These are phyloP conservation scores for Forbesichthys papilliferus DNA, from an alignment of 2,113 vertebrate genomes.

Conservation along the genomic window DNA sequence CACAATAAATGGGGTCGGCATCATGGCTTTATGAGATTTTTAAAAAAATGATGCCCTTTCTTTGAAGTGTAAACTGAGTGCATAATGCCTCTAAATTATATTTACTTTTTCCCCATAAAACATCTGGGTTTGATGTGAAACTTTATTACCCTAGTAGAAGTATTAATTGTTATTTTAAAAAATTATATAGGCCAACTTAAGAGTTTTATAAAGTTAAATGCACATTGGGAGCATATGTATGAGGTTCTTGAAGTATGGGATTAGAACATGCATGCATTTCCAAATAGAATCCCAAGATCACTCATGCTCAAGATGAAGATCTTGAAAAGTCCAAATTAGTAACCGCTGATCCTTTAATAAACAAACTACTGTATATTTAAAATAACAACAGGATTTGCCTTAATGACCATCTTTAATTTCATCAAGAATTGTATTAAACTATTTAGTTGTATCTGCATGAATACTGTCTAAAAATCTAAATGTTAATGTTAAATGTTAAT, in stretches of 20 bases:
- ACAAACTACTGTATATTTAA: not conserved
- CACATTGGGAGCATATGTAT: conserved; percentile 74
- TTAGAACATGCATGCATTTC: conserved; percentile 49
- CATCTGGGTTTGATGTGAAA: conserved; percentile 73
- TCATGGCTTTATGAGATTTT: conserved; percentile 75
- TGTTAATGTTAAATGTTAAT: not conserved
- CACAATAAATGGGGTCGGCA: conserved; percentile 72
- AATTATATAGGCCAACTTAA: conserved; percentile 70
- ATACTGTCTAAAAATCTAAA: not conserved
- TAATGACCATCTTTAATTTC: not conserved
- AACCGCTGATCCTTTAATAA: not conserved
- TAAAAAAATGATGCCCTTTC: conserved; percentile 67
- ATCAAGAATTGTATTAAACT: not conserved
- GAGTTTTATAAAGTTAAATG: conserved; percentile 73
- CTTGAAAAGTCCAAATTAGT: conserved; percentile 42
- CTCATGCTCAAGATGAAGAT: conserved; percentile 31
- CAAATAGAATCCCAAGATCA: conserved; percentile 60
- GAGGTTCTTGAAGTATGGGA: conserved; percentile 55
- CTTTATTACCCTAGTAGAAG: conserved; percentile 75
- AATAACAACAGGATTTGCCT: not conserved
- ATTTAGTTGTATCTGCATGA: not conserved
- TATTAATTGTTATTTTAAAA: conserved; percentile 80
- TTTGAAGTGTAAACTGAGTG: conserved; percentile 75
- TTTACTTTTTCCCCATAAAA: conserved; percentile 68
- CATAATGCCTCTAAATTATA: conserved; percentile 67